Evolutionary conservation across 2,113 vertebrate genomes (phyloP), one percentile per base, ranked within the genome.

Genomic region (Mirza zaza): DNA sequence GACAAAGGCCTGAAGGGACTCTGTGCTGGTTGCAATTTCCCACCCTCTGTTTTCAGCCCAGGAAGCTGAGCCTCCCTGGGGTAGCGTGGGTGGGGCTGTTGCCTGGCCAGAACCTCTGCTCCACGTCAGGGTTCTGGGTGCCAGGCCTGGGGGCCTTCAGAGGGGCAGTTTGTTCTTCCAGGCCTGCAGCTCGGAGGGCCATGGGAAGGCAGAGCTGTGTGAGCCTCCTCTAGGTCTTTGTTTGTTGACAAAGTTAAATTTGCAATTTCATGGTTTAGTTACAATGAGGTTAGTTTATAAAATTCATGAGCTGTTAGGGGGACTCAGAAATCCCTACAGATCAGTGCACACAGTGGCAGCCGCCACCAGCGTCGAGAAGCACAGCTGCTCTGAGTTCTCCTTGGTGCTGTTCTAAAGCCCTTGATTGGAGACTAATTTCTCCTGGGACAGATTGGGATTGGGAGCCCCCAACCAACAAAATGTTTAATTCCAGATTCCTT

Each of bases 221-320:
- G 96, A 59, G 82, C 67, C 71, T 96, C 67, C 48, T 88, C 76
- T 63, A 32, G 87, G 92, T 91, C 84, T 96, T 94, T 97, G 95
- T 96, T 98, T 97, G 94, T 97, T 98, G 97, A 98, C 94, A 18
- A 63, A 90, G 96, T 97, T 97, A 91, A 96, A 96, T 97, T 88
- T 97, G 96, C 95, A 97, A 95, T 98, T 98, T 98, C 97, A 98
- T 98, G 94, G 87, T 97, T 98, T 98, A 94, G 88, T 98, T 98
- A 90, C 97, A 98, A 95, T 95, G 96, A 97, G 94, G 95, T 97
- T 84, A 95, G 89, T 96, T 98, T 98, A 96, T 98, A 96, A 97
- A 98, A 97, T 98, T 98, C 87, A 96, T 90, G 94, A 97, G 96
- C 90, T 97, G 91, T 96, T 97, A 68, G 93, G 95, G 83, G 95